Base-by-base conservation (phyloP, 2,888 invertebrate species). In the Pheosia tremula region DNA sequence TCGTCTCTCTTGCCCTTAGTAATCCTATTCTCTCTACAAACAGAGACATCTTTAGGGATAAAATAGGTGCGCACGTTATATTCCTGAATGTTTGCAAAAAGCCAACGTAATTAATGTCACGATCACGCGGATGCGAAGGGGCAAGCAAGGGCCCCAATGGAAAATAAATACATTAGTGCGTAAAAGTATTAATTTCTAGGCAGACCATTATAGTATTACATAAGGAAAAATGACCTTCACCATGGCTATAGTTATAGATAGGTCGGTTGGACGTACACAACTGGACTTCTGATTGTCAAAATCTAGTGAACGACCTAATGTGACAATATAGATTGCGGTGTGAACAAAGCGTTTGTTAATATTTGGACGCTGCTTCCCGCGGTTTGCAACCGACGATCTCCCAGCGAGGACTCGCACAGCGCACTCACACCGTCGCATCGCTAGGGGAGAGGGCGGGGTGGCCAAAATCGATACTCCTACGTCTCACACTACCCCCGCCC, bases 391-490 rank as follows among this genome's bases (percentile, higher is more conserved):
- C 82, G 80, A 75, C 83, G 81, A 84, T 86, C 85, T 88, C 85
- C 70, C 80, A 80, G 81, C 78, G 80, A 86, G 84, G 81, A 88
- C 85, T 86, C 83, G 85, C 80, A 84, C 79, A 77, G 84, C 87
- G 87, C 90, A 92, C 93, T 87, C 92, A 92, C 90, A 92, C 92
- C 84, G 90, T 85, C 91, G 90, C 91, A 89, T 78, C 82, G 82
- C 72, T 84, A 77, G 89, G 91, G 90, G 89, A 80, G 89, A 89
- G 91, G 86, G 91, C 86, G 91, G 90, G 87, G 89, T 86, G 87
- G 82, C 88, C 84, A 92, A 93, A 93, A 93, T 93, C 93, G 93
- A 93, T 93, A 93, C 85, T 90, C 83, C 88, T 87, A 86, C 91
- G 90, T 87, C 90, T 90, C 90, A 84, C 79, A 78, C 86, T 85